Conservation (phyloP, 2,888 invertebrate genomes). For the Saturnia pavonia region DNA sequence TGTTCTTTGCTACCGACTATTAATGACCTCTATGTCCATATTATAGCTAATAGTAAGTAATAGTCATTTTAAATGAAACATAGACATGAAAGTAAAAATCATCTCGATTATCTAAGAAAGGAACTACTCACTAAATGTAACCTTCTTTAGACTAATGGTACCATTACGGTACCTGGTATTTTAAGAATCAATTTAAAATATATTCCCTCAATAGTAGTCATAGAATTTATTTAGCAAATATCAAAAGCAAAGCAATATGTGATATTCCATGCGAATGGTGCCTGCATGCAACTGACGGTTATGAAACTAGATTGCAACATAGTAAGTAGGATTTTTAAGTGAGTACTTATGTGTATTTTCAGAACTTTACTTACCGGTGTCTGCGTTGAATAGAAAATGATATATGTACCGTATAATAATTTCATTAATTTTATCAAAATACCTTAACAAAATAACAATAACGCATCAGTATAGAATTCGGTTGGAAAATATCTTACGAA, state of each 20-base stretch:
- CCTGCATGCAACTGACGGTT: constrained; percentile 31
- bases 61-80: too few species aligned
- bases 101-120: too few species aligned
- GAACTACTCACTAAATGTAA: too few species aligned
- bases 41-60: too few species aligned
- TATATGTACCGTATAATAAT: too few species aligned
- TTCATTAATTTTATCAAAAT: too few species aligned
- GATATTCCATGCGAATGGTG: constrained; percentile 22
- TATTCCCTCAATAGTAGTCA: not conserved
- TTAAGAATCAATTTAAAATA: not conserved
- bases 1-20: too few species aligned
- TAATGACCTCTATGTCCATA: too few species aligned
- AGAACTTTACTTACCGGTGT: not conserved
- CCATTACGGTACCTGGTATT: too few species aligned
- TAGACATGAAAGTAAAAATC: too few species aligned
- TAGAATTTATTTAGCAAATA: not conserved
- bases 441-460: not conserved
- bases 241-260: not conserved
- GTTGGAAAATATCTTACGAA: too few species aligned
- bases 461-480: not conserved
- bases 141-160: too few species aligned
- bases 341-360: not conserved
- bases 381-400: not conserved
- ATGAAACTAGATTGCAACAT: constrained; percentile 34
- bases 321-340: constrained; percentile 30